phyloP scores from a whole-genome alignment of 1,140 invertebrate genomes.

The Helicorthomorpha holstii region DNA sequence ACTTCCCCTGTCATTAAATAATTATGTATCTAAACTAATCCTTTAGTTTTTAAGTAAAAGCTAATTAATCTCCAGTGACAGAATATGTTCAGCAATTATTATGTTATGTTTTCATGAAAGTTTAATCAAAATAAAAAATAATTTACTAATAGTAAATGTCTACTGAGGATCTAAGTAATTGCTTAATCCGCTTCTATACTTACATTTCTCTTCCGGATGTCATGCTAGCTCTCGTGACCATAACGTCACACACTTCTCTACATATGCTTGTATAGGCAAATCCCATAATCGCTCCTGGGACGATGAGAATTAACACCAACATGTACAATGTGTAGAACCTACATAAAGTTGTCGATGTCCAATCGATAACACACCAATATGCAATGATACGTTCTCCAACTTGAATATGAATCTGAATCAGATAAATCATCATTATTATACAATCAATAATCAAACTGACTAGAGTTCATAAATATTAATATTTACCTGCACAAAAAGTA shows the following conservation, averaged over 20 bases:
- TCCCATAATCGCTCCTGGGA: slow-evolving; percentile 44
- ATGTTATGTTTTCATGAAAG: no score
- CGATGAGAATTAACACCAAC: slow-evolving; percentile 40
- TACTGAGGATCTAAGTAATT: no score
- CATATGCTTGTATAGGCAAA: slow-evolving; percentile 46
- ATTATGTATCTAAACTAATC: no score
- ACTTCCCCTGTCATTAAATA: no score
- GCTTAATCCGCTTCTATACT: no score
- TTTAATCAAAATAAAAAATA: no score
- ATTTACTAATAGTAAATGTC: no score
- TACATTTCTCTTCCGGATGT: slow-evolving; percentile 29
- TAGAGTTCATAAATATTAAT: background rate
- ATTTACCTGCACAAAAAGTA: slow-evolving; percentile 37
- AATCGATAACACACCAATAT: slow-evolving; percentile 44
- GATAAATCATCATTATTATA: slow-evolving; percentile 1
- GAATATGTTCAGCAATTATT: no score
- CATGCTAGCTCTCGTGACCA: slow-evolving; percentile 34
- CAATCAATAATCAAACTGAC: background rate
- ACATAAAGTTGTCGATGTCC: slow-evolving; percentile 30
- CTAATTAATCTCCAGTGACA: no score
- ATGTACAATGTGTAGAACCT: slow-evolving; percentile 45
- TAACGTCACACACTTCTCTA: slow-evolving; percentile 38
- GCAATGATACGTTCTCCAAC: slow-evolving; percentile 33
- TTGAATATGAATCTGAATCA: slow-evolving; percentile 32
- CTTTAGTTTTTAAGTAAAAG: no score